Evolutionary conservation across 2,888 invertebrate species (phyloP).

Genomic region (Onchidella celtica): DNA sequence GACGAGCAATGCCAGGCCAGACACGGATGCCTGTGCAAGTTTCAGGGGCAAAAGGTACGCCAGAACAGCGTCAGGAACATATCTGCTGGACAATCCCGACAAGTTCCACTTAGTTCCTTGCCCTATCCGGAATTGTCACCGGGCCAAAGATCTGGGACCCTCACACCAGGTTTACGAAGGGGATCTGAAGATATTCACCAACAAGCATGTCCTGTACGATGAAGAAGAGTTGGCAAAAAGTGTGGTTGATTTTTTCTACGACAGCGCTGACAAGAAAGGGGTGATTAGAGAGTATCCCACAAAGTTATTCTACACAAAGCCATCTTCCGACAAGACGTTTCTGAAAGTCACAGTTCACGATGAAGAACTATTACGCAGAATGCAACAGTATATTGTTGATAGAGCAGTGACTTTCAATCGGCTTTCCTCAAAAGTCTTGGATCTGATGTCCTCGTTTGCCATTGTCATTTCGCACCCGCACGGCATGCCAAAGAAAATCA

Average conservation of each 20-base stretch:
- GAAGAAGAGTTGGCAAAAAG: slow-evolving; percentile 30
- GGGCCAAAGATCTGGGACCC: slow-evolving; percentile 14
- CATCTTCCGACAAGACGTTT: slow-evolving; percentile 40
- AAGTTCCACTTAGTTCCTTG: not conserved
- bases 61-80: slow-evolving; percentile 26
- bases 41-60: not conserved
- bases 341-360: slow-evolving; percentile 39
- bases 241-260: slow-evolving; percentile 37
- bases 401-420: not conserved
- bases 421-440: not conserved
- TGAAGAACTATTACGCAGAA: slow-evolving; percentile 14
- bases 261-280: slow-evolving; percentile 3
- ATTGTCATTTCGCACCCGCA: slow-evolving; percentile 44
- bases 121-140: slow-evolving; percentile 31
- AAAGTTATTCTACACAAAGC: slow-evolving; percentile 40
- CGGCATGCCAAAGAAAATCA: slow-evolving; percentile 38
- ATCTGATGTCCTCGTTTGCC: slow-evolving; percentile 12
- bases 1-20: slow-evolving; percentile 37
- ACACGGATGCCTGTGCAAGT: slow-evolving; percentile 7
- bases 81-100: slow-evolving; percentile 27
- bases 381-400: slow-evolving; percentile 11
- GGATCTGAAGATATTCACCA: slow-evolving; percentile 43
- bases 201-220: slow-evolving; percentile 43
- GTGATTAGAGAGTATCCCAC: slow-evolving; percentile 28
- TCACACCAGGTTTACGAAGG: slow-evolving; percentile 28